Evolutionary conservation across 2,888 invertebrate species (phyloP).

Genomic region (Serripes groenlandicus): DNA sequence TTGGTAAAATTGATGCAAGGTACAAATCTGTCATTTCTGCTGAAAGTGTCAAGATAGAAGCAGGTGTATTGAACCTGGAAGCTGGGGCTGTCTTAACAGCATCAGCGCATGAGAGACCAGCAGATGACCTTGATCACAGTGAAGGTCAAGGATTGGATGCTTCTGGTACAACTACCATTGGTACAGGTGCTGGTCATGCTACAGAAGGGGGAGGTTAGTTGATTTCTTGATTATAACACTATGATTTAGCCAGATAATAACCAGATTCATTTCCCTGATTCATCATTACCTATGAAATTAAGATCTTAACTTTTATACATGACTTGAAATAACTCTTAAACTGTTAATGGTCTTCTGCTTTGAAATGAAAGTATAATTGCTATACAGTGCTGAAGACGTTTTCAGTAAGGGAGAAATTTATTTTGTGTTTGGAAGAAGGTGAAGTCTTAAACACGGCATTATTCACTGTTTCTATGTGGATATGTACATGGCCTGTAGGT

Average conservation of each 20-base stretch:
- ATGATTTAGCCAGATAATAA: no score
- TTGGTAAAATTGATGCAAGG: constrained; percentile 70
- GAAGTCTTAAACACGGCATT: no score
- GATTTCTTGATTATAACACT: no score
- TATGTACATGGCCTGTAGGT: no score
- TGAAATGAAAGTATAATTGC: no score
- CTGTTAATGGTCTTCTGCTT: no score
- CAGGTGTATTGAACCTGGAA: constrained; percentile 72
- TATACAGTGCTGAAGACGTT: no score
- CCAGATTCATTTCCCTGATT: no score
- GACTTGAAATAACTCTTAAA: background rate
- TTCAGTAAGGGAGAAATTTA: no score
- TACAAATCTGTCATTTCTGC: constrained; percentile 74
- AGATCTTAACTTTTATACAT: background rate
- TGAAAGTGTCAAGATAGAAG: constrained; percentile 72
- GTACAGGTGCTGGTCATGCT: constrained; percentile 78
- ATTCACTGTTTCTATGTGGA: no score
- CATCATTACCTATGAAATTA: no score
- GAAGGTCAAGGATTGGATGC: constrained; percentile 65
- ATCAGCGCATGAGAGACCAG: constrained; percentile 71
- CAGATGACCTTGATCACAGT: constrained; percentile 68
- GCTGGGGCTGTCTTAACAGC: constrained; percentile 75
- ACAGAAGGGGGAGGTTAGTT: constrained; percentile 72
- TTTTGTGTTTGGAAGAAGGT: no score
- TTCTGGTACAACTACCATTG: constrained; percentile 26